These are phyloP conservation scores for Rhinogobius similis DNA, from an alignment of 2,113 vertebrate species.

Conservation along the genomic window DNA sequence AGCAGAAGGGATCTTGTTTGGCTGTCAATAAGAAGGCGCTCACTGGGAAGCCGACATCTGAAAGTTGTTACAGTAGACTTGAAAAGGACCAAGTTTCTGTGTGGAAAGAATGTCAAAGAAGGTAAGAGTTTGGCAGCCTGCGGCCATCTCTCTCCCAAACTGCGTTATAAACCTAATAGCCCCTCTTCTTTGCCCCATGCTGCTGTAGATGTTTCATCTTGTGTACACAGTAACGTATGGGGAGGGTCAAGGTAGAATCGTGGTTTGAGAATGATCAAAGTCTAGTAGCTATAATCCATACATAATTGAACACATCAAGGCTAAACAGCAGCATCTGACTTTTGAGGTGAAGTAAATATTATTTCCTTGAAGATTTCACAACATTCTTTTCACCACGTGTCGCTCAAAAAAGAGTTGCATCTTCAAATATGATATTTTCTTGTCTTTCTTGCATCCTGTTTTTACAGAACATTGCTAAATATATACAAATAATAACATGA, in stretches of 20 bases:
- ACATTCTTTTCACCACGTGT: background rate
- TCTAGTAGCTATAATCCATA: background rate
- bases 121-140: slow-evolving; percentile 25
- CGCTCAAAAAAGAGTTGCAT: background rate
- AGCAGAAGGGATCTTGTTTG: slow-evolving; percentile 38
- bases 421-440: background rate
- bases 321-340: slow-evolving; percentile 2
- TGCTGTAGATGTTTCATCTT: slow-evolving; percentile 3
- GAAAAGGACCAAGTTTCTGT: slow-evolving; percentile 33
- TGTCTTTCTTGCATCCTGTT: background rate
- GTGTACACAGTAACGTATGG: background rate
- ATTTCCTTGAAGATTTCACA: slow-evolving; percentile 6
- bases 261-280: background rate
- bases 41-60: slow-evolving; percentile 34
- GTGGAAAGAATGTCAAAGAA: slow-evolving; percentile 25
- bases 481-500: background rate
- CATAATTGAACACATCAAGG: background rate
- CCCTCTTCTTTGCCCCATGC: background rate
- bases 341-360: slow-evolving; percentile 1
- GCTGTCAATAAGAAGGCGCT: slow-evolving; percentile 30
- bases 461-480: background rate
- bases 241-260: background rate
- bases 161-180: slow-evolving; percentile 7
- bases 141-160: slow-evolving; percentile 11
- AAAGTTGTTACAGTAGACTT: slow-evolving; percentile 26